A percentile compares a stretch with the other conserved stretches of the same genome.
These are phyloP conservation scores for Crossoptilon crossoptilon DNA, from an alignment of 2,797 vertebrate species.

Conservation along the genomic window DNA sequence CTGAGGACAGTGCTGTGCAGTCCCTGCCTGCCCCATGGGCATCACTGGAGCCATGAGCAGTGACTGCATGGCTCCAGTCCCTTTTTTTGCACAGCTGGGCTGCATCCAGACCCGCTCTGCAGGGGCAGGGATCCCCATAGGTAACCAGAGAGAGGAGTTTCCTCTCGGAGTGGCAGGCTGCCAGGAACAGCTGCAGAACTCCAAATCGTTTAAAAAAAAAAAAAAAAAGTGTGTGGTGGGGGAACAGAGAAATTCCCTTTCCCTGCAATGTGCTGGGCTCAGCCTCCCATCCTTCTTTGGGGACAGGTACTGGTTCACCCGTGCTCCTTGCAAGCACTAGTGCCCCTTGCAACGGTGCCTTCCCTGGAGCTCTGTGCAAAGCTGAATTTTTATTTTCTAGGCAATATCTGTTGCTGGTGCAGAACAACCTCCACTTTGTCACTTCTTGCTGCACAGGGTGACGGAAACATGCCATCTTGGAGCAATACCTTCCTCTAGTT, in stretches of 20 bases:
- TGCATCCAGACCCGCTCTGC: background rate
- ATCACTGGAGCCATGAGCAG: background rate
- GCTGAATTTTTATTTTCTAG: background rate
- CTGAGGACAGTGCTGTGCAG: background rate
- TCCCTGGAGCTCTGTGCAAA: background rate
- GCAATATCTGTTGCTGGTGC: accelerated
- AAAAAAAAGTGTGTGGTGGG: background rate
- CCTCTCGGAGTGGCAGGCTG: conserved; percentile 58
- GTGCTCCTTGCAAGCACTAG: background rate
- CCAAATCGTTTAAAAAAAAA: background rate
- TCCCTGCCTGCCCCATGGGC: background rate
- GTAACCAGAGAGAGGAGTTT: conserved; percentile 66
- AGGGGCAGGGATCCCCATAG: conserved; percentile 53
- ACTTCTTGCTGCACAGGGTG: background rate
- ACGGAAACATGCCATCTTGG: background rate
- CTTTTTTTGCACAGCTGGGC: background rate
- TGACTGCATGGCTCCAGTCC: background rate
- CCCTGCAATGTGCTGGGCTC: accelerated
- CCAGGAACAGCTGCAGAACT: conserved; percentile 61
- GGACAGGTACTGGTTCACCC: background rate
- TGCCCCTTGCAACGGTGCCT: background rate
- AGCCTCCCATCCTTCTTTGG: background rate
- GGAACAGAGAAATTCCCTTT: background rate
- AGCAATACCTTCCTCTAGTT: conserved; percentile 25
- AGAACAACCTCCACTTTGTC: accelerated